Conservation (phyloP, 92 coral and sea anemone genomes). For the Ricordea florida region DNA sequence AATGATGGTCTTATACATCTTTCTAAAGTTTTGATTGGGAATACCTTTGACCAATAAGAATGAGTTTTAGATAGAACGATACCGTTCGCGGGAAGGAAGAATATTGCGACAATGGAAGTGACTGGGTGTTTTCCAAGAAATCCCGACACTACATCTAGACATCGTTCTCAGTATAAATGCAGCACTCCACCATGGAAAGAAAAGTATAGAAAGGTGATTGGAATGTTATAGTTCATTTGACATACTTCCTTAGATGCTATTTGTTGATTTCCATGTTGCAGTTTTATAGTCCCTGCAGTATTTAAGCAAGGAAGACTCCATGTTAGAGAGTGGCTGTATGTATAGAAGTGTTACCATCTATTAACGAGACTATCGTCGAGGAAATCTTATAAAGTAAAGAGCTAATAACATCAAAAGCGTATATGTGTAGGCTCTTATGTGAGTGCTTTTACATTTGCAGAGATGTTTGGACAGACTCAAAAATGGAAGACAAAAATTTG, state of each 20-base stretch:
- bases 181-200: slow-evolving; percentile 99
- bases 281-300: no score
- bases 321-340: no score
- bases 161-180: slow-evolving; percentile 87
- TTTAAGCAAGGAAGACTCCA: no score
- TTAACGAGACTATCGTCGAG: no score
- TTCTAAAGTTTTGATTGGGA: slow-evolving; percentile 34
- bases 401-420: no score
- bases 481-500: slow-evolving; percentile 68
- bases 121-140: slow-evolving; percentile 52
- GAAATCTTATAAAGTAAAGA: no score
- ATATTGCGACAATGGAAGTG: slow-evolving; percentile 76
- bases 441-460: slow-evolving; percentile 4
- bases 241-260: neutral
- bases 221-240: neutral
- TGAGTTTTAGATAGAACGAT: neutral
- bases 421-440: neutral
- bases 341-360: no score
- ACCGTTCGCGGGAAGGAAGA: slow-evolving; percentile 73
- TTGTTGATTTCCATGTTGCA: neutral
- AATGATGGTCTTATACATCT: neutral
- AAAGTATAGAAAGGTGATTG: slow-evolving; percentile 85
- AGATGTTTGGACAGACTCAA: slow-evolving; percentile 78
- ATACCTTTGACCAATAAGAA: slow-evolving; percentile 36
- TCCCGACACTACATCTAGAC: slow-evolving; percentile 79